These are phyloP conservation scores for Lucinisca nassula DNA, from an alignment of 2,888 invertebrate species.

Conservation along the genomic window DNA sequence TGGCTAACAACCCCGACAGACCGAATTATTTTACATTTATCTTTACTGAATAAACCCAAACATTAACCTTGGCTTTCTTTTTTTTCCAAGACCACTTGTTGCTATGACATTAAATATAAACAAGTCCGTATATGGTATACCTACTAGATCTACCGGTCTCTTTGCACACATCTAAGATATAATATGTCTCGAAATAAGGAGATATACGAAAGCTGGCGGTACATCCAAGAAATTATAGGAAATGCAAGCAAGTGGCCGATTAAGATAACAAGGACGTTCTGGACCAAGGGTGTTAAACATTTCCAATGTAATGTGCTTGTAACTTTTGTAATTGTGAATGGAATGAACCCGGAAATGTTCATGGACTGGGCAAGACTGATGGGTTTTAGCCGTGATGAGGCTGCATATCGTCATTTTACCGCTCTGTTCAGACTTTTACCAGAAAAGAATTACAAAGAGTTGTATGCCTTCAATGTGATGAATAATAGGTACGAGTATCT, in stretches of 20 bases:
- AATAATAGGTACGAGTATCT: neutral
- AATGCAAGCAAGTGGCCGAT: neutral
- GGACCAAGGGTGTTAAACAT: neutral
- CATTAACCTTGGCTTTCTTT: no score
- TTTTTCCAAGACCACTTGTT: no score
- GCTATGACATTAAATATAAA: no score
- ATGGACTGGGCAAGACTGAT: neutral
- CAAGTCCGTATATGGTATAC: no score
- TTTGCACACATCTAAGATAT: no score
- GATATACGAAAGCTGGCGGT: neutral
- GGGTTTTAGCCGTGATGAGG: neutral
- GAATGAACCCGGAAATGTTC: neutral
- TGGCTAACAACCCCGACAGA: no score
- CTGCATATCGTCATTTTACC: neutral
- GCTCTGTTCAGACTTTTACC: neutral
- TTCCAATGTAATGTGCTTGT: neutral
- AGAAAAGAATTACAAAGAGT: neutral
- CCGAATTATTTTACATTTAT: no score
- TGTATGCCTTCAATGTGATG: neutral
- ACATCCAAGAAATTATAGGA: neutral
- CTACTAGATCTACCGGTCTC: no score
- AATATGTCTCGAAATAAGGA: no score
- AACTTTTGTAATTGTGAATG: neutral
- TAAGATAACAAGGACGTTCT: neutral
- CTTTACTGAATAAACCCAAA: no score